These are phyloP conservation scores for Polypedilum vanderplanki DNA, from an alignment of 1,140 invertebrate genomes.

Conservation along the genomic window DNA sequence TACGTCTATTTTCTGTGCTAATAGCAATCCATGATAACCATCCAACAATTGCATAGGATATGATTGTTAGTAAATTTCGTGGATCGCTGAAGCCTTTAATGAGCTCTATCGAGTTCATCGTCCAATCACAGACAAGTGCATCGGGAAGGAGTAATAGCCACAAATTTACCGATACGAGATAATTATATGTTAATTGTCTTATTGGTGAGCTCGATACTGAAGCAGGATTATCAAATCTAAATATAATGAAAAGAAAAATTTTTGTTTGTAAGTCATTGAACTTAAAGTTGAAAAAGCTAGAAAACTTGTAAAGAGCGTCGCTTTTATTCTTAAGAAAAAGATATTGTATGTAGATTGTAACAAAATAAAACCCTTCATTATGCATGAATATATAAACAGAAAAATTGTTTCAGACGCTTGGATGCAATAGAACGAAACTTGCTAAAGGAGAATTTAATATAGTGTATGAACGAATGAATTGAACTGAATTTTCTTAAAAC, in stretches of 20 bases:
- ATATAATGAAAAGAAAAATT: constrained; percentile 34
- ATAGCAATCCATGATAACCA: constrained; percentile 60
- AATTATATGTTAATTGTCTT: constrained; percentile 88
- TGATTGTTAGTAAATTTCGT: constrained; percentile 77
- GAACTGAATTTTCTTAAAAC: not conserved
- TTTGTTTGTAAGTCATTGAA: not conserved
- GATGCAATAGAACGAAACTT: too few species aligned
- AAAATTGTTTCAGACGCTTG: too few species aligned
- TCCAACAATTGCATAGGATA: constrained; percentile 58
- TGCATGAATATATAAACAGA: too few species aligned
- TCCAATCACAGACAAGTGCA: constrained; percentile 95
- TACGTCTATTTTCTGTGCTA: constrained; percentile 54
- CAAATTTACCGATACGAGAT: constrained; percentile 82
- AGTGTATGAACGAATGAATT: not conserved
- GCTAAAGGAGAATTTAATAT: too few species aligned
- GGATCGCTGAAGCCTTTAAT: constrained; percentile 70
- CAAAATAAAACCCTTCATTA: too few species aligned
- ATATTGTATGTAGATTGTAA: too few species aligned
- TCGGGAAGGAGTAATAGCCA: constrained; percentile 85
- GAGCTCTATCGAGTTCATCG: constrained; percentile 92
- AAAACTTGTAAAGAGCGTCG: too few species aligned
- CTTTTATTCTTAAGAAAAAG: too few species aligned
- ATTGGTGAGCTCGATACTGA: constrained; percentile 68
- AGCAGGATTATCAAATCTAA: constrained; percentile 88
- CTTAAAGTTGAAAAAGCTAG: not conserved